These are phyloP conservation scores for Stegostoma tigrinum DNA, from an alignment of 2,113 vertebrate genomes.

Conservation along the genomic window DNA sequence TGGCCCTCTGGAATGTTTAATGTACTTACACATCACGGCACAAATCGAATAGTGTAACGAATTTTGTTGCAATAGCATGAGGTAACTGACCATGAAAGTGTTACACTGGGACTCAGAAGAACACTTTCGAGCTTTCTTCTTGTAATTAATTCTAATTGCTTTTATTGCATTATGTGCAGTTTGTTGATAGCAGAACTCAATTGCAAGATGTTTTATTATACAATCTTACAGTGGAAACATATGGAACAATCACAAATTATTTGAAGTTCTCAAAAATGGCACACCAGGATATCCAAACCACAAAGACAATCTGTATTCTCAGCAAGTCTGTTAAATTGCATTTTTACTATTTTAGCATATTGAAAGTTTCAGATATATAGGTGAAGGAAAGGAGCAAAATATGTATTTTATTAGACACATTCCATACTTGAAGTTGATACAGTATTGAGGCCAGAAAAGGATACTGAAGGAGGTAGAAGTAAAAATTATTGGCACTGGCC, in stretches of 20 bases:
- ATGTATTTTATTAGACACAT: neutral
- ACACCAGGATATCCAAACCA: neutral
- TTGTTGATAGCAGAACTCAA: neutral
- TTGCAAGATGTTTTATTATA: neutral
- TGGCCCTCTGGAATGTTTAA: neutral
- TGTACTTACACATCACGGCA: neutral
- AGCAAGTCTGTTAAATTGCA: neutral
- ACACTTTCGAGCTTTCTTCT: neutral
- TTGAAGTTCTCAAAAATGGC: neutral
- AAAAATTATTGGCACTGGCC: no score
- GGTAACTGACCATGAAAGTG: conserved; percentile 10
- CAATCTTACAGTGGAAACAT: neutral
- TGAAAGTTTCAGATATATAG: neutral
- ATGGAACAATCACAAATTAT: neutral
- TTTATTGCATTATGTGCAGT: neutral
- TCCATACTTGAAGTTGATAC: no score
- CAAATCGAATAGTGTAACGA: neutral
- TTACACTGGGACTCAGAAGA: neutral
- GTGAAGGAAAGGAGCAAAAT: neutral
- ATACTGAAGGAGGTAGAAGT: no score
- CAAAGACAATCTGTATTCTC: neutral
- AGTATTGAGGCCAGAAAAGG: no score
- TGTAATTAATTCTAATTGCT: neutral
- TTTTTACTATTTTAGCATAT: neutral
- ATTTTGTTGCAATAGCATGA: neutral